A percentile compares a stretch with the other conserved stretches of the same genome.
These are phyloP conservation scores for Daboia siamensis DNA, from an alignment of 2,113 vertebrate species.

Conservation along the genomic window DNA sequence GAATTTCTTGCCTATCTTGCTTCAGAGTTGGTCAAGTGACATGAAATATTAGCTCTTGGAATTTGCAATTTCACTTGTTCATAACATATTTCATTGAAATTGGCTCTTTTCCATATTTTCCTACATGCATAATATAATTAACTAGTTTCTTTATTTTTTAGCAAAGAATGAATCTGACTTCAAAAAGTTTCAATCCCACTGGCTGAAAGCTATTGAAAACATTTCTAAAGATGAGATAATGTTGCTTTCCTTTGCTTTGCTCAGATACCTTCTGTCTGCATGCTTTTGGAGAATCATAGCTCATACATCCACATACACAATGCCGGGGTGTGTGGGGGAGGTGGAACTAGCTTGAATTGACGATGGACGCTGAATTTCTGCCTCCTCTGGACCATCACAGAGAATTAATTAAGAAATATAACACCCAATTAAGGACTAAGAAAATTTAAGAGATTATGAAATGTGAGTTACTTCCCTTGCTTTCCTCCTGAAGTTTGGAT, in stretches of 20 bases:
- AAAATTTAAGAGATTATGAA: no score
- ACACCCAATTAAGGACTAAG: no score
- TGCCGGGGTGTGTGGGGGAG: no score
- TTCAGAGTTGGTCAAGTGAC: slow-evolving; percentile 66
- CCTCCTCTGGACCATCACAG: no score
- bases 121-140: slow-evolving; percentile 37
- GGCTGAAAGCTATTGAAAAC: background rate
- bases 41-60: slow-evolving; percentile 69
- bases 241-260: background rate
- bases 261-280: background rate
- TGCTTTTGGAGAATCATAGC: no score
- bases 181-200: slow-evolving; percentile 28
- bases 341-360: no score
- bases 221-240: background rate
- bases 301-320: no score
- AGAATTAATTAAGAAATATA: no score
- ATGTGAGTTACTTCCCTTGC: no score
- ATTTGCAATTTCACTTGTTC: slow-evolving; percentile 65
- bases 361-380: no score
- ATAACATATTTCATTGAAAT: slow-evolving; percentile 61
- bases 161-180: slow-evolving; percentile 17
- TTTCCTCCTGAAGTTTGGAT: no score
- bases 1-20: slow-evolving; percentile 58
- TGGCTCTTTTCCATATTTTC: slow-evolving; percentile 47
- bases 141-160: slow-evolving; percentile 8